Percentiles rank a stretch among this genome's conserved stretches.
These are phyloP conservation scores for Nematopogon swammerdamellus DNA, from an alignment of 2,888 invertebrate genomes.

Conservation along the genomic window DNA sequence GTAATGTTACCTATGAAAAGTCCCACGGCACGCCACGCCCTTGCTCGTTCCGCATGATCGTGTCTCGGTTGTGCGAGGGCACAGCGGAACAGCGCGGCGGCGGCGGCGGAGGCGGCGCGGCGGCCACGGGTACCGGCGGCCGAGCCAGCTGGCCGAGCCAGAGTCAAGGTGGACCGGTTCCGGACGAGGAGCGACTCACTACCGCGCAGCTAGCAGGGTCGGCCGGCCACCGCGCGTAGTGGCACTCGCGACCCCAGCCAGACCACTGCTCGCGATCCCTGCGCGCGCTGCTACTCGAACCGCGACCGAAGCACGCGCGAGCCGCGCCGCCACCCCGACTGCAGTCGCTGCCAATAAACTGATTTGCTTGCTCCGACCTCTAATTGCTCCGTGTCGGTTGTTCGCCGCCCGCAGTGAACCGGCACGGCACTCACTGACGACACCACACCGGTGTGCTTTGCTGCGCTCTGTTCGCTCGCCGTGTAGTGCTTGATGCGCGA, in stretches of 20 bases:
- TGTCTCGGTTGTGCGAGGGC: too few species aligned
- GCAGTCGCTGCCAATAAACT: too few species aligned
- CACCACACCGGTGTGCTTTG: too few species aligned
- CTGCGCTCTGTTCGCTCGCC: too few species aligned
- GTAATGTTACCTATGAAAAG: too few species aligned
- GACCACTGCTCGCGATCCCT: background rate
- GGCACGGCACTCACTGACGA: too few species aligned
- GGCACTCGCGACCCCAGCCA: background rate
- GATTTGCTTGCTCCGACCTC: too few species aligned
- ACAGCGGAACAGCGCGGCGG: too few species aligned
- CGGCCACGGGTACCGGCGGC: background rate
- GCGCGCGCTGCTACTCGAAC: background rate
- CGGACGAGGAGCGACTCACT: background rate
- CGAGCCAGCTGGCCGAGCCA: background rate
- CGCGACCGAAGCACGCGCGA: background rate
- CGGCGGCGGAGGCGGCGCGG: too few species aligned
- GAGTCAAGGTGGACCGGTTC: background rate
- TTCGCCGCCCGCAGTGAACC: too few species aligned
- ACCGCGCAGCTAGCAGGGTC: background rate
- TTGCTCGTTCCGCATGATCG: background rate
- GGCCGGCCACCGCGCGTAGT: background rate
- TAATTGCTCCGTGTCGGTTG: too few species aligned
- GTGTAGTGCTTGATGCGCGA: background rate
- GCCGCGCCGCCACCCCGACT: background rate
- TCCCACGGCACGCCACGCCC: too few species aligned